Percentiles rank a stretch among this genome's conserved stretches.
Conservation (phyloP, 2,113 vertebrate genomes). For the Corythaixoides concolor region DNA sequence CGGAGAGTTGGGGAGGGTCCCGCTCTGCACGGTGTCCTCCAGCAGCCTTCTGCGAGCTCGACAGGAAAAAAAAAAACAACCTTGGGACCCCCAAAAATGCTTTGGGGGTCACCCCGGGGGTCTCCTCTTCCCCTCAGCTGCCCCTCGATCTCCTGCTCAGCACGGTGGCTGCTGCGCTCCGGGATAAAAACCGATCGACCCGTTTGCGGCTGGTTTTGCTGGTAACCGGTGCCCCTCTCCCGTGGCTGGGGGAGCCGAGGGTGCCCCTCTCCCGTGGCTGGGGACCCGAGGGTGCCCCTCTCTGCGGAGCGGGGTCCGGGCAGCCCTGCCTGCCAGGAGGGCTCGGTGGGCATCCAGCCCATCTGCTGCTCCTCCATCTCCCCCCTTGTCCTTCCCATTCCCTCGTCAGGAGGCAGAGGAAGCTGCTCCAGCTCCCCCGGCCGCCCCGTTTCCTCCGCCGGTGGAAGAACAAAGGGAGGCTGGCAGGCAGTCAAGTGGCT, state of each 20-base stretch:
- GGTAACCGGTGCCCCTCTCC: not conserved
- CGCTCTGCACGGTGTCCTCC: accelerated
- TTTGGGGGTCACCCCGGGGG: not conserved
- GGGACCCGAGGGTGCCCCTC: not conserved
- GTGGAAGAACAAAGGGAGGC: conserved; percentile 60
- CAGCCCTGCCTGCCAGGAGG: not conserved
- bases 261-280: not conserved
- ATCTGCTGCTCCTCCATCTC: not conserved
- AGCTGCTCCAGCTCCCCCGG: not conserved
- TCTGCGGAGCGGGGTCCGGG: accelerated
- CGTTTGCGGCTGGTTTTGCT: not conserved
- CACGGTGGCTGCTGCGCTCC: accelerated
- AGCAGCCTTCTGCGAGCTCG: not conserved
- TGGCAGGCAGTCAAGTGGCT: conserved; percentile 54
- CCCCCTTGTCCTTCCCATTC: not conserved
- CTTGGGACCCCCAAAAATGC: not conserved
- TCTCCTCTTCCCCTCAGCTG: accelerated
- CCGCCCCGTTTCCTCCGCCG: conserved; percentile 35
- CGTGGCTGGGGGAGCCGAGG: no score
- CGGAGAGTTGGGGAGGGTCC: not conserved
- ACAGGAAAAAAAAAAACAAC: no score
- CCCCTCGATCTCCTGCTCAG: not conserved
- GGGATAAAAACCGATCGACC: not conserved
- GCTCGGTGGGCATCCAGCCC: not conserved
- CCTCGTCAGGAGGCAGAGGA: conserved; percentile 4